These are phyloP conservation scores for Heliconius congener DNA, from an alignment of 1,140 invertebrate species.

Conservation along the genomic window DNA sequence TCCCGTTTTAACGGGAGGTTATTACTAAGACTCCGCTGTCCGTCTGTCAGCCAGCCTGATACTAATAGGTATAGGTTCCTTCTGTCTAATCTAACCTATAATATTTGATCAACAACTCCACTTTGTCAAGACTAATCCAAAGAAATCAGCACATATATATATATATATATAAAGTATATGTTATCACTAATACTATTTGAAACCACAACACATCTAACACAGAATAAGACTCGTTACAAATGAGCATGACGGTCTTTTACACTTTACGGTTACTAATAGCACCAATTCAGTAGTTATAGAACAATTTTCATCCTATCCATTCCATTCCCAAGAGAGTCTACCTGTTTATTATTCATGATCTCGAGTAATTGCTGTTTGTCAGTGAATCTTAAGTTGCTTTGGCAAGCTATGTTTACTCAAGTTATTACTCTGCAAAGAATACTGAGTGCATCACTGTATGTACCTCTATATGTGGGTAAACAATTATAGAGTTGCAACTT, in stretches of 20 bases:
- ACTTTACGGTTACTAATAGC: background rate
- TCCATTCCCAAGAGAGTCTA: slow-evolving; percentile 4
- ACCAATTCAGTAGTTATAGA: slow-evolving; percentile 8
- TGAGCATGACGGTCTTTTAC: background rate
- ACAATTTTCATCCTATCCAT: slow-evolving; percentile 12
- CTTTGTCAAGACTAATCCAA: no score
- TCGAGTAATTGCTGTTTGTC: slow-evolving; percentile 9
- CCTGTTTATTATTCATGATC: slow-evolving; percentile 15
- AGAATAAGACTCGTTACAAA: background rate
- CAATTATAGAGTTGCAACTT: no score
- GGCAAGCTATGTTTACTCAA: slow-evolving; percentile 10
- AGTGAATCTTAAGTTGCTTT: slow-evolving; percentile 14
- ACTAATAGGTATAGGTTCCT: no score
- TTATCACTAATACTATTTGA: background rate
- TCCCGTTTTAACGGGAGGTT: no score
- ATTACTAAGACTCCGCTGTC: no score
- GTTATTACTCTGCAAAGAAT: slow-evolving; percentile 2
- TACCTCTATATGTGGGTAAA: background rate
- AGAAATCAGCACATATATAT: no score
- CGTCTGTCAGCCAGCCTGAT: no score
- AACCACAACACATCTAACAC: background rate
- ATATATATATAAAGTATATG: no score
- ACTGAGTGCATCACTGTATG: background rate
- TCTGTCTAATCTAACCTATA: no score
- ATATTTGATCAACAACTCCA: no score